A percentile compares a stretch with the other conserved stretches of the same genome.
Evolutionary conservation across 2,888 invertebrate species (phyloP).

Genomic region (Polietes domitor): DNA sequence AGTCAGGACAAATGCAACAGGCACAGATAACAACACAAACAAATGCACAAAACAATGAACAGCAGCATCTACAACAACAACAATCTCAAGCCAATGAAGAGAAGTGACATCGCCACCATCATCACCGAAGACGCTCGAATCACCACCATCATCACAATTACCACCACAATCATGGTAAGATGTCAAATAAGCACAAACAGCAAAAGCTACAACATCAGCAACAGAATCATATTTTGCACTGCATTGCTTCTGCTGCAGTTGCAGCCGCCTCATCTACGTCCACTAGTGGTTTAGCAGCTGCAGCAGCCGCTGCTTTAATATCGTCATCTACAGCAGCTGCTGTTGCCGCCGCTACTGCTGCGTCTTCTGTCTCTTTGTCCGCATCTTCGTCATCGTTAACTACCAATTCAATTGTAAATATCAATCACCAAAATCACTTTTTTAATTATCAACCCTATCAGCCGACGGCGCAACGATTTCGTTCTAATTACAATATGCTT

Average conservation of each 20-base stretch:
- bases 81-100: conserved; percentile 74
- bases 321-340: conserved; percentile 62
- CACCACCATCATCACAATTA: conserved; percentile 71
- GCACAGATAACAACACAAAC: conserved; percentile 70
- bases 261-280: conserved; percentile 69
- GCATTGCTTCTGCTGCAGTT: conserved; percentile 69
- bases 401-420: conserved; percentile 76
- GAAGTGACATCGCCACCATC: conserved; percentile 80
- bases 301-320: conserved; percentile 66
- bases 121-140: conserved; percentile 75
- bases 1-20: conserved; percentile 68
- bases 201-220: conserved; percentile 69
- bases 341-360: conserved; percentile 67
- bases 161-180: conserved; percentile 59
- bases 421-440: conserved; percentile 71
- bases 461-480: conserved; percentile 59
- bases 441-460: conserved; percentile 71
- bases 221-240: conserved; percentile 72
- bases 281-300: conserved; percentile 63
- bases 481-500: conserved; percentile 59
- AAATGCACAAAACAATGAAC: conserved; percentile 69
- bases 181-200: conserved; percentile 65
- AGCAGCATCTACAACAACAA: conserved; percentile 68
- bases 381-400: conserved; percentile 66
- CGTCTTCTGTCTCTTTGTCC: conserved; percentile 72